phyloP scores from a whole-genome alignment of 2,888 invertebrate genomes.

The Crossocerus cetratus region DNA sequence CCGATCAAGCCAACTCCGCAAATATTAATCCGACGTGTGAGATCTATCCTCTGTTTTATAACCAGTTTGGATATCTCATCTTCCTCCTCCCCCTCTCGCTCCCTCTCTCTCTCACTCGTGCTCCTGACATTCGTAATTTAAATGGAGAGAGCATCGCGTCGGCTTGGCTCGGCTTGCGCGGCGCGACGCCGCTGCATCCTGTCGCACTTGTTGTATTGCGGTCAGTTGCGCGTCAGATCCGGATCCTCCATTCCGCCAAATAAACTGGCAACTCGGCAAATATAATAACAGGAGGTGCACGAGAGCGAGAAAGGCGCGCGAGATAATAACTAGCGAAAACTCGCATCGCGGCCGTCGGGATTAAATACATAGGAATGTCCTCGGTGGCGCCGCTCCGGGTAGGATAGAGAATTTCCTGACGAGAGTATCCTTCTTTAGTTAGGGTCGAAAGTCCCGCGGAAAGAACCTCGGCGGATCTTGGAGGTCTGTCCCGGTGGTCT shows the following conservation, averaged over 20 bases:
- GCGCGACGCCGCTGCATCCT: too few species aligned
- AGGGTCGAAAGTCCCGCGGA: too few species aligned
- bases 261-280: slow-evolving; percentile 43
- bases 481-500: too few species aligned
- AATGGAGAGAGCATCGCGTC: slow-evolving; percentile 24
- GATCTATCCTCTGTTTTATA: too few species aligned
- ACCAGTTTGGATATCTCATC: too few species aligned
- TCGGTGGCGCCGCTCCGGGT: slow-evolving; percentile 4
- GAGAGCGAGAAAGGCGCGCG: slow-evolving; percentile 43
- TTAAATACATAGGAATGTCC: not conserved
- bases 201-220: slow-evolving; percentile 10
- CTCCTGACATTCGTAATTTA: slow-evolving; percentile 41
- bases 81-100: too few species aligned
- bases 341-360: slow-evolving; percentile 23
- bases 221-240: slow-evolving; percentile 16
- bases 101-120: too few species aligned
- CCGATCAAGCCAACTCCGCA: too few species aligned
- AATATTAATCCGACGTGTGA: too few species aligned
- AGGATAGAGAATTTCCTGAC: slow-evolving; percentile 36
- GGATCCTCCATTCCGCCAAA: slow-evolving; percentile 29
- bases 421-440: not conserved
- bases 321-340: slow-evolving; percentile 52
- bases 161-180: too few species aligned
- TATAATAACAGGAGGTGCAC: slow-evolving; percentile 37
- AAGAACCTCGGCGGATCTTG: too few species aligned